phyloP scores from a whole-genome alignment of 2,888 invertebrate genomes.

The Torymus auratus region DNA sequence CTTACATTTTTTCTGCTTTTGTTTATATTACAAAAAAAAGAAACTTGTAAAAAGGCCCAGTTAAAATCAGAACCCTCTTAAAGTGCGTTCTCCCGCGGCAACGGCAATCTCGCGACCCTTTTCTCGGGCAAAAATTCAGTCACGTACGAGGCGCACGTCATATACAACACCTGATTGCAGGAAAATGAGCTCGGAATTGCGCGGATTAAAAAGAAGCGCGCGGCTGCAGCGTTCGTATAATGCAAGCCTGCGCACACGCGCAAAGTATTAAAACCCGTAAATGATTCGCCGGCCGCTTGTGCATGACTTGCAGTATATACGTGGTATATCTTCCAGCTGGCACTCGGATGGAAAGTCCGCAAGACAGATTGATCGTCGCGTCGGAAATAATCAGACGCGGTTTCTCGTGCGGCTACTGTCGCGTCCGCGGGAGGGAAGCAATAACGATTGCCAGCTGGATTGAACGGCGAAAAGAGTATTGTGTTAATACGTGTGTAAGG shows the following conservation, averaged over 20 bases:
- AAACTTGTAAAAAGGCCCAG: no score
- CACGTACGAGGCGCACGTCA: conserved; percentile 28
- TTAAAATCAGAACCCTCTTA: no score
- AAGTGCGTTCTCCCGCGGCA: no score
- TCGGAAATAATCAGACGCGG: conserved; percentile 39
- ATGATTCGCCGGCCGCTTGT: conserved; percentile 19
- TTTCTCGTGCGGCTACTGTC: conserved; percentile 14
- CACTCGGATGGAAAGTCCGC: conserved; percentile 33
- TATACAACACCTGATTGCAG: conserved; percentile 45
- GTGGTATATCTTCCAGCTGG: conserved; percentile 23
- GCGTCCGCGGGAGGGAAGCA: neutral
- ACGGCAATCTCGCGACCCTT: no score
- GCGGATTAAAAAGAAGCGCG: conserved; percentile 46
- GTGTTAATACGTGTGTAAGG: neutral
- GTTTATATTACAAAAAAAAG: no score
- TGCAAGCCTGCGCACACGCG: neutral
- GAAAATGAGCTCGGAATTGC: conserved; percentile 35
- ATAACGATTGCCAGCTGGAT: conserved; percentile 1
- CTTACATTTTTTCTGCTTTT: no score
- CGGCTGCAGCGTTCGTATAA: neutral
- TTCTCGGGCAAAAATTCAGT: conserved; percentile 28
- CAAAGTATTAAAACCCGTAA: conserved; percentile 45
- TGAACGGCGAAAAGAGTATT: neutral
- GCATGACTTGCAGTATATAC: conserved; percentile 15
- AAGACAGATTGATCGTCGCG: conserved; percentile 41